Evolutionary conservation across 2,113 vertebrate species (phyloP).

Genomic region (Clupea harengus): DNA sequence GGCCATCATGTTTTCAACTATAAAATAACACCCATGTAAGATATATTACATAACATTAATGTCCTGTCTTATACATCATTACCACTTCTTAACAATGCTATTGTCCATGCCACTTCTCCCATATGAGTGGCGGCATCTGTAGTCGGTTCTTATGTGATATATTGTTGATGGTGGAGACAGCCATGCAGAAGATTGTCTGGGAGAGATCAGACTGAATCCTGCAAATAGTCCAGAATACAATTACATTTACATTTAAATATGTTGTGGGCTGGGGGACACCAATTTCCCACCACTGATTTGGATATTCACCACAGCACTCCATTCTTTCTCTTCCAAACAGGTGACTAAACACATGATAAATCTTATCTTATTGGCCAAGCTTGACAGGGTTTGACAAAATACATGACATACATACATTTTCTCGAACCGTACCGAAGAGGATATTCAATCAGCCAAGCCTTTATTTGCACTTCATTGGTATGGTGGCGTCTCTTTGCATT

Average conservation of each 20-base stretch:
- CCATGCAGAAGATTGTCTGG: background rate
- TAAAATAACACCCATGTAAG: background rate
- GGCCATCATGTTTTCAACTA: background rate
- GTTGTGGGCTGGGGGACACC: background rate
- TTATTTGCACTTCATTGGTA: constrained; percentile 1
- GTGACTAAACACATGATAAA: constrained; percentile 10
- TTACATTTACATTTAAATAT: constrained; percentile 21
- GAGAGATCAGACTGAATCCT: background rate
- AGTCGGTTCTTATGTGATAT: background rate
- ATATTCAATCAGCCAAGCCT: constrained; percentile 13
- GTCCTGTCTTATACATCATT: background rate
- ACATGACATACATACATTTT: background rate
- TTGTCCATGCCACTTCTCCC: background rate
- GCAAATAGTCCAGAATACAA: background rate
- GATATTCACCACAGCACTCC: background rate
- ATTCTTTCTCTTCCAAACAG: constrained; percentile 14
- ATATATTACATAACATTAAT: background rate
- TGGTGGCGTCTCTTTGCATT: background rate
- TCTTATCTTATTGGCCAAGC: constrained; percentile 16
- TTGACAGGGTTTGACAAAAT: constrained; percentile 16
- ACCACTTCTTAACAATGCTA: background rate
- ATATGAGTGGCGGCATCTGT: background rate
- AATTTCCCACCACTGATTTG: constrained; percentile 19
- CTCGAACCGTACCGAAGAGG: background rate
- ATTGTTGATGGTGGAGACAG: background rate